Conservation (phyloP, 2,888 invertebrate species). For the Apoda limacodes region DNA sequence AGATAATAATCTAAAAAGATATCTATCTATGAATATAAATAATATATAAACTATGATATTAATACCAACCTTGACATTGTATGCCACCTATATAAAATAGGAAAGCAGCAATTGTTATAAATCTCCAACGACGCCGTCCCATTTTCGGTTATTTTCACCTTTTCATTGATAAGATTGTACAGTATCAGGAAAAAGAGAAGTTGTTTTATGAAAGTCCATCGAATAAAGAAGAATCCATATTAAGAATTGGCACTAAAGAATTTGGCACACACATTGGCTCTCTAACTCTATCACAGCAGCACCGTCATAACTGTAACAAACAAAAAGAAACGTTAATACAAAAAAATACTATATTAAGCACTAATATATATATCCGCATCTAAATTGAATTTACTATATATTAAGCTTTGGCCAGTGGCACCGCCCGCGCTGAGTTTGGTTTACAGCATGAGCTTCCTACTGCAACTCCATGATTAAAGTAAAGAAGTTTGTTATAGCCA, state of each 20-base stretch:
- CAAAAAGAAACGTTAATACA: conserved; percentile 14
- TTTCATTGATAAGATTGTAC: conserved; percentile 42
- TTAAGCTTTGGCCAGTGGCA: no score
- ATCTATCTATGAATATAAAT: no score
- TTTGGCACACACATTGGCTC: conserved; percentile 24
- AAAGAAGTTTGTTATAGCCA: no score
- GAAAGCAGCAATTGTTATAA: conserved; percentile 52
- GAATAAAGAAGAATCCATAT: conserved; percentile 31
- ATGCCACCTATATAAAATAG: conserved; percentile 51
- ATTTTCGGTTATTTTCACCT: conserved; percentile 51
- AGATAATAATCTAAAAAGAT: no score
- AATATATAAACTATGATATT: no score
- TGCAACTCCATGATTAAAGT: no score
- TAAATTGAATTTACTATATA: no score
- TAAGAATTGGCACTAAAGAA: conserved; percentile 29
- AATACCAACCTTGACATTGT: conserved; percentile 63
- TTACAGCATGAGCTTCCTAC: no score
- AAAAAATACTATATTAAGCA: conserved; percentile 5
- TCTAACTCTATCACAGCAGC: conserved; percentile 23
- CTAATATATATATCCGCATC: no score
- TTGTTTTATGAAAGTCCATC: conserved; percentile 29
- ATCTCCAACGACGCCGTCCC: conserved; percentile 61
- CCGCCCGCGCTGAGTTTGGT: no score
- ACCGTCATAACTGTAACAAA: conserved; percentile 57
- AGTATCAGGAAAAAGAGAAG: conserved; percentile 27